Base-by-base conservation (phyloP, 2,888 invertebrate genomes). In the Liodrosophila aerea region DNA sequence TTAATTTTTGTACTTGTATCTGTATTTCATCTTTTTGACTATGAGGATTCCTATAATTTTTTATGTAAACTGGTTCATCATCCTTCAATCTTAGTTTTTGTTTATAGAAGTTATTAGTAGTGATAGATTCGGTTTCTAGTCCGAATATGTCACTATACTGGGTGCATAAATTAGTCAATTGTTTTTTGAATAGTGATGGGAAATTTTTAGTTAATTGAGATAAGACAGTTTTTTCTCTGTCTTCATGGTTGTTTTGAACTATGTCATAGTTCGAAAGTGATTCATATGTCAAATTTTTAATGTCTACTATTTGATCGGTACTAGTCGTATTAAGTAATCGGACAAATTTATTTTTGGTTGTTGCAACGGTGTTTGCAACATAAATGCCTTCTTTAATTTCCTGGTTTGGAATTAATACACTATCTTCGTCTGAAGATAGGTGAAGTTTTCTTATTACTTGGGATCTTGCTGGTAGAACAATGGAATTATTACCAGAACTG, bases 401-500 rank as follows among this genome's bases (percentile, higher is more conserved):
- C 22, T 46, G 46, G 22, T 36, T 36, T 12, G 27, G 34, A 46
- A 46, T 36, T 16, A 46, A 13, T 18, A 36, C 16, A 9, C 31
- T 31, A 11, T 45, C 44, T 31, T 44, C 31, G n/a, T 30, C 11
- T 31, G 44, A 31, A 11, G 5, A 7, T 8, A 44, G 7, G 1
- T 31, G 2, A 16, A 44, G 16, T 16, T 31, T 31, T n/a, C 44
- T 15, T 7, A 31, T 7, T 7, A 44, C 46, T 34, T 46, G 13
- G 12, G 27, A 46, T 46, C 46, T 31, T 31, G 52, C 52, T 44
- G 52, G 44, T 33, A 45, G 7, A 7, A 49, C 1, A 5, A 31
- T 39, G 8, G 18, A 8, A 31, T 40, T 40, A 5, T 40, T 49
- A 5, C 39, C 39, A 39, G 29, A 37, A 11, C 29, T 37, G n/a